Evolutionary conservation across 1,140 invertebrate species (phyloP), one percentile per base, ranked within the genome.

Genomic region (Drosophila lini): DNA sequence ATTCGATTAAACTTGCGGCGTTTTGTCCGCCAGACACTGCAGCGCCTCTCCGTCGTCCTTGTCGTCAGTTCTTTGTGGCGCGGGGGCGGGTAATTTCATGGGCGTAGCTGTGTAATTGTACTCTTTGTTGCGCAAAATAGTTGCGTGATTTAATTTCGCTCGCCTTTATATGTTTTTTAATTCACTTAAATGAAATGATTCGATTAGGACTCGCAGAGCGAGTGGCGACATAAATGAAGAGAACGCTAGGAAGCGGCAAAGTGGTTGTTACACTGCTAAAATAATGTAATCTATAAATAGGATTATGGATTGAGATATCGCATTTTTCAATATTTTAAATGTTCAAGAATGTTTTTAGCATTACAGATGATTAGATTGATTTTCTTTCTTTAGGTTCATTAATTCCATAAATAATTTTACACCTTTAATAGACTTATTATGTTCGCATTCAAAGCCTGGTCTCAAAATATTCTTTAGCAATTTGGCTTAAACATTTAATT

Each of bases 1-100:
- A 91, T 91, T 91, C 82, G 90, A 91, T 91, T 91, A 91, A 86
- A 88, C 80, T 90, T 88, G 90, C 70, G 90, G 90, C 69, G 78
- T 85, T 76, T 68, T 67, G 38, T 73, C 59, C 68, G 61, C 62
- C 50, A 71, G 68, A 58, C 68, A 42, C 50, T 47, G 44, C 57
- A 56, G 45, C 38, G 58, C 57, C 42, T 53, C 71, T 11, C 57
- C 57, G 32, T 68, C 68, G 55, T 64, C 59, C 47, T 59, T 40
- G 38, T 34, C 9, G 47, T 22, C 41, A 32, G 47, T 28, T 22
- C 40, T 64, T 45, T 34, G 45, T 28, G 10, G 44, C 41, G 34
- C 60, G 40, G 34, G 47, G 45, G 42, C 38, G 48, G 55, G 52
- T 55, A 55, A 55, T 55, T 38, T 41, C 28, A 19, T 13, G 60